Base-by-base conservation (phyloP, 1,140 invertebrate genomes). In the Phenacoccus solenopsis region DNA sequence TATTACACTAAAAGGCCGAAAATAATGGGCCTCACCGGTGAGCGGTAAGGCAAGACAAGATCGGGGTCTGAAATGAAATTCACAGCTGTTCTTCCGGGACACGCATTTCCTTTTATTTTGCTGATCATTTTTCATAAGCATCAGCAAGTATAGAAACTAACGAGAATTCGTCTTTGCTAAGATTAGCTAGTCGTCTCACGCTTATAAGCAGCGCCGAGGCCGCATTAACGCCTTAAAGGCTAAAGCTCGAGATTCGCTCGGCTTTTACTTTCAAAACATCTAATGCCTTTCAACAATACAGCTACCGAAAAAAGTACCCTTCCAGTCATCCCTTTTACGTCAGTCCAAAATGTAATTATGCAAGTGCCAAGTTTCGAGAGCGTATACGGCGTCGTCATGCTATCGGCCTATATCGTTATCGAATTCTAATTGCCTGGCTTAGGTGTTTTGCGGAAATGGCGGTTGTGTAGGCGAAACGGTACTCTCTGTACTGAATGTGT, bases 71-170 rank as follows among this genome's bases (percentile, higher is more conserved):
- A 64, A 64, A 64, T 64, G 59, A 64, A 64, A 64, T 64, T 64
- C 59, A 64, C 59, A 64, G 59, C 59, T 64, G 59, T 64, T 64
- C 59, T 64, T 64, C 59, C 59, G 59, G 59, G 59, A 64, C 59
- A 64, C 59, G 59, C 59, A 64, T 64, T 64, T 64, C 59, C 59
- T 64, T 64, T 64, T 64, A 64, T 64, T 64, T 64, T 64, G 59
- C 25, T 27, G 59, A 25, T 64, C 59, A 64, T 64, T 64, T 64
- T 64, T 64, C 59, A 64, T 27, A 64, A 64, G 59, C 59, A 64
- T 64, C 59, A 64, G 59, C 59, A 27, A 64, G 59, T 16, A 64
- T 25, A 64, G 25, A 64, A 64, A 64, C 59, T 64, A 64, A 64
- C 59, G 59, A 24, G 59, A 25, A 64, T 64, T 64, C 59, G 59